Evolutionary conservation across 2,797 vertebrate genomes (phyloP).

Genomic region (Vireo griseus): DNA sequence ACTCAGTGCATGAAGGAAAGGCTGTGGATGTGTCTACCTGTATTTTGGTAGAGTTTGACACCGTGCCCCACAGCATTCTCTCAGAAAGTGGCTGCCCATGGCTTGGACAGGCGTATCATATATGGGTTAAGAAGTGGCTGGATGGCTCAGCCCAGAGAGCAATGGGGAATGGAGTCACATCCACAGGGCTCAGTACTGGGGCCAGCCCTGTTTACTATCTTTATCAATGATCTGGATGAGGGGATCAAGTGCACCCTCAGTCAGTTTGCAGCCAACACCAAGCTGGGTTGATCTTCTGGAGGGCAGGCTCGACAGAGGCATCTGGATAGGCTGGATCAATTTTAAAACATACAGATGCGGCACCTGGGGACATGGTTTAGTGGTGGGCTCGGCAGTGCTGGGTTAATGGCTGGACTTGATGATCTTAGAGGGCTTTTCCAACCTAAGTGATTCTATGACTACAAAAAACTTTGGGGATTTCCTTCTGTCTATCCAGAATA

Average conservation of each 20-base stretch:
- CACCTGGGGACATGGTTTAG: neutral
- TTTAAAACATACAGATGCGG: neutral
- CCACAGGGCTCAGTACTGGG: neutral
- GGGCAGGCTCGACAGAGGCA: neutral
- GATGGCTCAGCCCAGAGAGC: neutral
- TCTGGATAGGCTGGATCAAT: neutral
- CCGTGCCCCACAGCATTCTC: accelerated
- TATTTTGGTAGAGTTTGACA: neutral
- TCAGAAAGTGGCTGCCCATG: neutral
- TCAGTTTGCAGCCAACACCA: neutral
- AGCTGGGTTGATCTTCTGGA: neutral
- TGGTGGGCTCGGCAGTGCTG: neutral
- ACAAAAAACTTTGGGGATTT: neutral
- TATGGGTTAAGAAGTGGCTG: neutral
- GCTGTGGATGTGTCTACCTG: neutral
- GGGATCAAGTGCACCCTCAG: neutral
- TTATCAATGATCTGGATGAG: neutral
- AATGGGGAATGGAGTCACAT: neutral
- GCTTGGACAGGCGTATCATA: neutral
- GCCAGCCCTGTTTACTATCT: neutral
- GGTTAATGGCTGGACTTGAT: neutral
- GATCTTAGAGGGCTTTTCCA: neutral
- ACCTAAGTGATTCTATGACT: neutral
- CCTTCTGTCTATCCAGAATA: neutral
- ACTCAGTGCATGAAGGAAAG: neutral